Percentiles rank a stretch among this genome's conserved stretches.
These are phyloP conservation scores for Pampusana beccarii DNA, from an alignment of 2,113 vertebrate species.

Conservation along the genomic window DNA sequence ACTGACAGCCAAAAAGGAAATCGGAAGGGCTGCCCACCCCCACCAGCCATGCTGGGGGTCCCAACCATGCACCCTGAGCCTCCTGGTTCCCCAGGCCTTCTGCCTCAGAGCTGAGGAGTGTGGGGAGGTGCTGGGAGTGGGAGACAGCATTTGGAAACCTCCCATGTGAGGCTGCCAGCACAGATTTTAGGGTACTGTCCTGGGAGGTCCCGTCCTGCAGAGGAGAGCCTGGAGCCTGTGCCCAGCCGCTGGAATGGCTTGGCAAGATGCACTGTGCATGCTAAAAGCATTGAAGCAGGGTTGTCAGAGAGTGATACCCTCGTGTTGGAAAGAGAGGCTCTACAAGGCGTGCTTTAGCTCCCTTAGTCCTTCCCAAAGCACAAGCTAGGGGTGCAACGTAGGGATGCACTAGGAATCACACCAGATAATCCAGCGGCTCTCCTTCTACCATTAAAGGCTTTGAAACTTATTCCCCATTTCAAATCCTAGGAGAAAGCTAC, in stretches of 20 bases:
- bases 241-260: background rate
- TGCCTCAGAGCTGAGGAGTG: too few species aligned
- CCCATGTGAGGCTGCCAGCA: too few species aligned
- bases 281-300: background rate
- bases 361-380: background rate
- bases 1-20: background rate
- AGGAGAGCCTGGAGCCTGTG: background rate
- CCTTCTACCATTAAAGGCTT: background rate
- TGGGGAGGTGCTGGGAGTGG: too few species aligned
- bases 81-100: background rate
- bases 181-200: too few species aligned
- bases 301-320: rapidly evolving
- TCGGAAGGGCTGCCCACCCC: background rate
- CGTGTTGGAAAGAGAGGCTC: background rate
- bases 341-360: background rate
- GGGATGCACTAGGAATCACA: background rate
- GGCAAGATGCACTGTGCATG: background rate
- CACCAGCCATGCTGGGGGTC: background rate
- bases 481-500: background rate
- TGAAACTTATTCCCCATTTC: background rate
- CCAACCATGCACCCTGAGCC: rapidly evolving
- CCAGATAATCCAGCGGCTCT: background rate
- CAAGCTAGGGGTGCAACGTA: background rate
- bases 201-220: too few species aligned
- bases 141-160: too few species aligned